A percentile compares a stretch with the other conserved stretches of the same genome.
Evolutionary conservation across 2,113 vertebrate genomes (phyloP).

Genomic region (Tragelaphus buxtoni): DNA sequence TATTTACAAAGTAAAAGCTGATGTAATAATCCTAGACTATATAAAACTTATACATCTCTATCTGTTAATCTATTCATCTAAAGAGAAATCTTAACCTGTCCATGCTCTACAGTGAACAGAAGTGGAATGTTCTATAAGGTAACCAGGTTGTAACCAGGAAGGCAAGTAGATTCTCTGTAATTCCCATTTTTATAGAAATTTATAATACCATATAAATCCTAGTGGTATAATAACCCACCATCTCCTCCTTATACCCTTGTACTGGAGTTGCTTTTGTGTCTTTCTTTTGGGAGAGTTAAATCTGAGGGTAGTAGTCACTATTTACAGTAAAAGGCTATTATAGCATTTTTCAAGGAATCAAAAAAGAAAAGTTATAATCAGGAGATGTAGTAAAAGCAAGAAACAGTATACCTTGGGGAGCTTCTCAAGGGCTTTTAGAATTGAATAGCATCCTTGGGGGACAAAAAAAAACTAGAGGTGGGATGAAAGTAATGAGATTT

Average conservation of each 20-base stretch:
- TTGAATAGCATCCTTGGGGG: neutral
- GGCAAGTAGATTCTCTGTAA: constrained; percentile 1
- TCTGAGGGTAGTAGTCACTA: constrained; percentile 54
- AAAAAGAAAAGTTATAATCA: constrained; percentile 50
- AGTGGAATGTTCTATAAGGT: constrained; percentile 6
- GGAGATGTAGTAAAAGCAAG: constrained; percentile 33
- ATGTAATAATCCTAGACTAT: neutral
- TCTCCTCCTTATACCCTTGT: constrained; percentile 37
- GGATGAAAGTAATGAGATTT: constrained; percentile 28
- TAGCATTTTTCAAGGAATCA: constrained; percentile 36
- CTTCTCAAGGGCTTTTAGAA: constrained; percentile 47
- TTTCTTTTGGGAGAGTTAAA: constrained; percentile 70
- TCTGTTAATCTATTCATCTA: neutral
- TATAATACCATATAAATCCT: constrained; percentile 50
- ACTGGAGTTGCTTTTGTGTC: constrained; percentile 27
- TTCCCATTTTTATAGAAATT: constrained; percentile 52
- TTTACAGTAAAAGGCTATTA: constrained; percentile 57
- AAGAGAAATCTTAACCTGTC: constrained; percentile 19
- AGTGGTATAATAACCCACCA: constrained; percentile 22
- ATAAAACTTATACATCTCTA: neutral
- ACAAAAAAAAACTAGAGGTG: constrained; percentile 14
- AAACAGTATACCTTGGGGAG: constrained; percentile 30
- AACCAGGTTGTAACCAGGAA: neutral
- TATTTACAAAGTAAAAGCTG: neutral
- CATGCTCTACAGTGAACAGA: neutral